Percentiles rank a stretch among this genome's conserved stretches.
Conservation (phyloP, 2,113 vertebrate genomes). For the Eulemur rufifrons region DNA sequence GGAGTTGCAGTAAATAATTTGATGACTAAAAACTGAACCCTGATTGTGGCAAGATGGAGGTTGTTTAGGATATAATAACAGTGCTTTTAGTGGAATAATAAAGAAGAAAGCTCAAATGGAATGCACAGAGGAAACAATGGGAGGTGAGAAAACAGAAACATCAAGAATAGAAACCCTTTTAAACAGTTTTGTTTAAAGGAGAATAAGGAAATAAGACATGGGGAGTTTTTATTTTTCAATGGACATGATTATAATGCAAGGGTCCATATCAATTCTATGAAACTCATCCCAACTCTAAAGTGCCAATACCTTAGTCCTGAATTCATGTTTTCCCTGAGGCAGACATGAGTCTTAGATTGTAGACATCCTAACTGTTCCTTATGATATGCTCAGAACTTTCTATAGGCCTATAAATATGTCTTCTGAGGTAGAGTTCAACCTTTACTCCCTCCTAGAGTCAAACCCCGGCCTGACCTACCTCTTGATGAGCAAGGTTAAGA, state of each 20-base stretch:
- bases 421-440: background rate
- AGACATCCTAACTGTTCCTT: background rate
- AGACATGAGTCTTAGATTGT: background rate
- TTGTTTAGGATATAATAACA: background rate
- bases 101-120: background rate
- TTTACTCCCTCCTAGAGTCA: background rate
- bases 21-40: background rate
- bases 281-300: background rate
- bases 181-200: background rate
- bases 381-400: background rate
- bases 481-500: background rate
- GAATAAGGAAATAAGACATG: background rate
- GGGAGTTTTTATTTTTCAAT: background rate
- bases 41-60: background rate
- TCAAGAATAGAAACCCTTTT: background rate
- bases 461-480: background rate
- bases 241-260: background rate
- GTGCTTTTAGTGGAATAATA: background rate
- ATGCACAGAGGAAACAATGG: background rate
- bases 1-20: background rate
- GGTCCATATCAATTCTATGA: background rate
- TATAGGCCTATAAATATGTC: background rate
- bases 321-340: background rate
- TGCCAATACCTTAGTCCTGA: background rate
- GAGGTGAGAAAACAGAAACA: background rate